These are phyloP conservation scores for Drosophila sproati DNA, from an alignment of 1,140 invertebrate genomes.

Conservation along the genomic window DNA sequence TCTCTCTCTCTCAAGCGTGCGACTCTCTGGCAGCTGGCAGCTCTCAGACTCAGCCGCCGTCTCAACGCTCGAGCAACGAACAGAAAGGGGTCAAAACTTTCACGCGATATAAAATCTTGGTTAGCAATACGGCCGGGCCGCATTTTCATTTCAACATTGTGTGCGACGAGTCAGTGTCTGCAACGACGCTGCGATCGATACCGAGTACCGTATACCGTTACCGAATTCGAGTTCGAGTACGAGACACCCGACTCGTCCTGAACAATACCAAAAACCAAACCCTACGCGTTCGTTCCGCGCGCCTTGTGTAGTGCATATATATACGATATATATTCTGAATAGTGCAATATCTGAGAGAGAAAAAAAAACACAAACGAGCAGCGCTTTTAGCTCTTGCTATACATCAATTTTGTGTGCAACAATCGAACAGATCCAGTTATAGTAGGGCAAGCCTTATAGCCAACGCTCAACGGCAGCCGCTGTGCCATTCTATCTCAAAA, in stretches of 20 bases:
- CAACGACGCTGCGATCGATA: slow-evolving; percentile 38
- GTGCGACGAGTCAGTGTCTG: slow-evolving; percentile 72
- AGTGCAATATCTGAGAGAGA: slow-evolving; percentile 24
- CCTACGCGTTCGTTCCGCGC: slow-evolving; percentile 33
- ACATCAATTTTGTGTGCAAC: neutral
- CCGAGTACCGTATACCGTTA: slow-evolving; percentile 4
- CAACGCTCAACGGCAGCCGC: slow-evolving; percentile 43
- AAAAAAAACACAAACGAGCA: slow-evolving; percentile 54
- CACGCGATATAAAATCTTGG: slow-evolving; percentile 84
- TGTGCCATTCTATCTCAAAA: slow-evolving; percentile 57
- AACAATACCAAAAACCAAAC: slow-evolving; percentile 2
- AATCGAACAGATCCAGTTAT: neutral
- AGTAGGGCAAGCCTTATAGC: slow-evolving; percentile 1
- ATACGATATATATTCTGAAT: slow-evolving; percentile 5
- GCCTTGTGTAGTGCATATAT: slow-evolving; percentile 19
- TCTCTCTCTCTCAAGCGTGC: slow-evolving; percentile 7
- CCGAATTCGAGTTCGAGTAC: slow-evolving; percentile 15
- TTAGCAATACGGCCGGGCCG: slow-evolving; percentile 74
- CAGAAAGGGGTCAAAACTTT: slow-evolving; percentile 84
- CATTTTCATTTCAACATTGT: slow-evolving; percentile 82
- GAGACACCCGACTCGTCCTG: slow-evolving; percentile 36
- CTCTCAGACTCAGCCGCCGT: neutral
- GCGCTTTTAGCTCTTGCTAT: slow-evolving; percentile 42
- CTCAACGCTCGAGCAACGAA: slow-evolving; percentile 54
- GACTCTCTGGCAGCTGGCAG: slow-evolving; percentile 34